Evolutionary conservation across 2,797 vertebrate genomes (phyloP).

Genomic region (Acanthopagrus latus): DNA sequence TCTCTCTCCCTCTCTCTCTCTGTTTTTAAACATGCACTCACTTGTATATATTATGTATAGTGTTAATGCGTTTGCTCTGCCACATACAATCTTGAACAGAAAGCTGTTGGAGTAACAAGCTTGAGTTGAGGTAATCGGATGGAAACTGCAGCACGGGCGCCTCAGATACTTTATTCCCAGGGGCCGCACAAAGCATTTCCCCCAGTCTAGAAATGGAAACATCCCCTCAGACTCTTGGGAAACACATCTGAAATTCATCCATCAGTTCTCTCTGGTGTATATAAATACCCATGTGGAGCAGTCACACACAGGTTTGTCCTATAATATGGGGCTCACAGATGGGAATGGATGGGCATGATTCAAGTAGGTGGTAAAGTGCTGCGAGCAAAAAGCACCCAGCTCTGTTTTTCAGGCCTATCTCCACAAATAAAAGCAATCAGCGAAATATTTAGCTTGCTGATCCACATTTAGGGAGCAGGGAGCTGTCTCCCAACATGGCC

Average conservation of each 20-base stretch:
- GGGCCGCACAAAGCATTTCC: conserved; percentile 33
- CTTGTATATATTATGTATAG: conserved; percentile 66
- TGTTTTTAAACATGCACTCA: conserved; percentile 31
- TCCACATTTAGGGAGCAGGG: conserved; percentile 62
- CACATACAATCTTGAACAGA: conserved; percentile 44
- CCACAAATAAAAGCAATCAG: conserved; percentile 74
- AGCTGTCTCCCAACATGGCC: conserved; percentile 35
- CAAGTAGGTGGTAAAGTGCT: conserved; percentile 63
- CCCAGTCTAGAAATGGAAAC: conserved; percentile 72
- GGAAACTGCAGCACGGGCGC: conserved; percentile 68
- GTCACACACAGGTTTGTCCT: conserved; percentile 66
- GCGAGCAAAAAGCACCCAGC: conserved; percentile 24
- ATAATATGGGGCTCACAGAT: conserved; percentile 66
- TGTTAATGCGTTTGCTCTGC: conserved; percentile 68
- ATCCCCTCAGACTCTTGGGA: conserved; percentile 67
- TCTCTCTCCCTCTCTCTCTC: not conserved
- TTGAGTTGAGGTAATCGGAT: conserved; percentile 68
- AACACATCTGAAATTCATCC: conserved; percentile 82
- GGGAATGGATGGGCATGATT: conserved; percentile 64
- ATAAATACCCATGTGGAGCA: conserved; percentile 79
- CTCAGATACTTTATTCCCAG: conserved; percentile 64
- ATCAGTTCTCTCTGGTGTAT: conserved; percentile 76
- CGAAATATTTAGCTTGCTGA: conserved; percentile 66
- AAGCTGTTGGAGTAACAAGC: conserved; percentile 48
- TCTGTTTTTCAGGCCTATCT: conserved; percentile 58